phyloP scores from a whole-genome alignment of 2,797 vertebrate species.

The Acestrorhynchus altus region DNA sequence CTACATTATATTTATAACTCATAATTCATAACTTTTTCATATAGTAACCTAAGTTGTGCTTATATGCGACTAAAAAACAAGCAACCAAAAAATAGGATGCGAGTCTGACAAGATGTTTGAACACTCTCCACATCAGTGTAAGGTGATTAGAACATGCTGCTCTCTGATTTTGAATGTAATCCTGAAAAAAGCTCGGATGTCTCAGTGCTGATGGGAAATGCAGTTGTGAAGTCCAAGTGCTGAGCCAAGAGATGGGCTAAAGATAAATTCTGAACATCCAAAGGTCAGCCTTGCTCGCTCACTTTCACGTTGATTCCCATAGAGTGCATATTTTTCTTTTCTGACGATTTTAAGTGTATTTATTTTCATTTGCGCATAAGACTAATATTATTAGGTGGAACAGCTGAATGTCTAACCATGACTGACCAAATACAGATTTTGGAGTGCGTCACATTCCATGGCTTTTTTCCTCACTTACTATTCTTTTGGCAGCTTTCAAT shows the following conservation, averaged over 20 bases:
- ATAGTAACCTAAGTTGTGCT: too few relatives aligned
- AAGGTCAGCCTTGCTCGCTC: conserved; percentile 20
- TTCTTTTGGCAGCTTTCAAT: neutral
- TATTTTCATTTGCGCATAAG: neutral
- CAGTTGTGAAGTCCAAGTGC: conserved; percentile 11
- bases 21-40: too few relatives aligned
- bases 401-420: neutral
- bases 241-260: neutral
- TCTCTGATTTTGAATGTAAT: neutral
- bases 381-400: neutral
- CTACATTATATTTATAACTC: neutral
- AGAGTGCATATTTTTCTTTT: neutral
- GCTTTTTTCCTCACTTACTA: neutral
- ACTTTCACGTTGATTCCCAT: conserved; percentile 8
- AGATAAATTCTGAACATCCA: conserved; percentile 20
- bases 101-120: neutral
- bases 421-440: neutral
- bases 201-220: conserved; percentile 26
- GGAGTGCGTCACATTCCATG: neutral
- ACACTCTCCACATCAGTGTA: neutral
- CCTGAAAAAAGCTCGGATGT: neutral
- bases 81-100: too few relatives aligned
- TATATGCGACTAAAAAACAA: neutral
- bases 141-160: neutral
- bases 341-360: neutral